Evolutionary conservation across 2,888 invertebrate species (phyloP).

Genomic region (Neoscelio sp.): DNA sequence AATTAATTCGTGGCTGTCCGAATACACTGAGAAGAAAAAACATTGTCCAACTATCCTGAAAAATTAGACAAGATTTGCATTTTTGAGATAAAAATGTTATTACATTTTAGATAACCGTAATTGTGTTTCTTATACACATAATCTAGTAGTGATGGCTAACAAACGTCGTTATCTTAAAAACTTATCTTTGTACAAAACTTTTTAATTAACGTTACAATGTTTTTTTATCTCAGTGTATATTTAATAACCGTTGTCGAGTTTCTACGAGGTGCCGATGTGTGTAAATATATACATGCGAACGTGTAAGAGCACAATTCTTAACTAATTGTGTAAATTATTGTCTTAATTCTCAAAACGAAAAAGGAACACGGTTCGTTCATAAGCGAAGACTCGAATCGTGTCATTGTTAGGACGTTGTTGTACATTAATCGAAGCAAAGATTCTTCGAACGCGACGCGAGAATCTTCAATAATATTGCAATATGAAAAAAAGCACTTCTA

Average conservation of each 20-base stretch:
- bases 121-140: no score
- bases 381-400: constrained; percentile 45
- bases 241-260: constrained; percentile 46
- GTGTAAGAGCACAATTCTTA: constrained; percentile 57
- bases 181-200: no score
- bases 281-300: constrained; percentile 50
- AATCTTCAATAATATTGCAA: constrained; percentile 79
- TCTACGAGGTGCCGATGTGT: constrained; percentile 52
- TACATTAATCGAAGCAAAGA: constrained; percentile 55
- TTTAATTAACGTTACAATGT: no score
- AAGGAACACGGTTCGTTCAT: constrained; percentile 25
- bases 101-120: no score
- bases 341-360: constrained; percentile 38
- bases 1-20: constrained; percentile 36
- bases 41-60: no score
- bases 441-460: constrained; percentile 42
- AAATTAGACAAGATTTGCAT: no score
- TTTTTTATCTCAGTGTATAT: no score
- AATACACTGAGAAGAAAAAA: no score
- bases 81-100: no score
- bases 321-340: constrained; percentile 55
- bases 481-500: constrained; percentile 77
- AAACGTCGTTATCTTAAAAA: no score
- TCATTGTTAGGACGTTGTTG: constrained; percentile 56
- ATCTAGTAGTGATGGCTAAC: no score